Evolutionary conservation across 2,113 vertebrate species (phyloP).

Genomic region (Abramis brama): DNA sequence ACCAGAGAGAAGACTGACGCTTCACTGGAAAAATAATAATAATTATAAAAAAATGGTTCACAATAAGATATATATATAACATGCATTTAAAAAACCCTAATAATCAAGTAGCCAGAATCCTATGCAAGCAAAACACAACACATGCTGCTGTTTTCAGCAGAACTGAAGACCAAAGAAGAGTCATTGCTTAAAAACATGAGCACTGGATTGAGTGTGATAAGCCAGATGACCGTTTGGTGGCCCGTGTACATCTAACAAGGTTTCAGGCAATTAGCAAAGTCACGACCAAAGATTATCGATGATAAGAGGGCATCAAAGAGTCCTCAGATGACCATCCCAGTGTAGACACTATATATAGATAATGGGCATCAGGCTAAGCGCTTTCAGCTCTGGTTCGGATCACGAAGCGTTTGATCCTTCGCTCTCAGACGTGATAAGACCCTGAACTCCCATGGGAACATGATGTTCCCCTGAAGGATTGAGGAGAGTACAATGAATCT

Average conservation of each 20-base stretch:
- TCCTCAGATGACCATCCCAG: conserved; percentile 24
- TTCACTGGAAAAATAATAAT: too few species aligned
- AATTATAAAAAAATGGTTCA: background rate
- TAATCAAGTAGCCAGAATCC: background rate
- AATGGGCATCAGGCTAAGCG: conserved; percentile 26
- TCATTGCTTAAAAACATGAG: background rate
- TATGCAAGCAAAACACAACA: background rate
- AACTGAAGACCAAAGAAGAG: conserved; percentile 3
- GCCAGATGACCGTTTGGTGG: conserved; percentile 40
- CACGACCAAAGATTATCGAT: background rate
- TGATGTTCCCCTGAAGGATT: background rate
- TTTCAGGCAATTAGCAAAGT: conserved; percentile 44
- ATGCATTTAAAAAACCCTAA: background rate
- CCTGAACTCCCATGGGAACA: conserved; percentile 4
- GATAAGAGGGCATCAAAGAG: conserved; percentile 50
- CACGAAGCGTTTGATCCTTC: conserved; percentile 46
- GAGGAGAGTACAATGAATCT: background rate
- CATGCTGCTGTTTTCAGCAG: conserved; percentile 5
- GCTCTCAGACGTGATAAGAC: conserved; percentile 9
- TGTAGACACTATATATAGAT: conserved; percentile 49
- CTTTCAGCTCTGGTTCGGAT: conserved; percentile 21
- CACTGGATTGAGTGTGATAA: conserved; percentile 49
- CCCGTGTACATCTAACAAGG: conserved; percentile 43
- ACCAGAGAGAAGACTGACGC: background rate
- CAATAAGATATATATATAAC: background rate